These are phyloP conservation scores for Fulica atra DNA, from an alignment of 2,113 vertebrate genomes.

Conservation along the genomic window DNA sequence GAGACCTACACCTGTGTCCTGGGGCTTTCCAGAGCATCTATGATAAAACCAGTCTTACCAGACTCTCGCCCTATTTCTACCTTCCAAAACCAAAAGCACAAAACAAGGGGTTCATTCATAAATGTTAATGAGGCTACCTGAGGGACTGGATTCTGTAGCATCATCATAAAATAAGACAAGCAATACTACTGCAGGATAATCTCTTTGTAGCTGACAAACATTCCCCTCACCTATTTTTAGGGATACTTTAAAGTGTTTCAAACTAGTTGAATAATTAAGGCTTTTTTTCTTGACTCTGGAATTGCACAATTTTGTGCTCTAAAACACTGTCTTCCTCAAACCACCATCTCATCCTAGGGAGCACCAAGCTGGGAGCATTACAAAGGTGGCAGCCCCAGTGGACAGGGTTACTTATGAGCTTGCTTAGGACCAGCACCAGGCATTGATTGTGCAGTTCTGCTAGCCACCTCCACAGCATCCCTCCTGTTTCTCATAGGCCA, in stretches of 20 bases:
- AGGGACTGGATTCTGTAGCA: conserved; percentile 62
- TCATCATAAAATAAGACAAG: conserved; percentile 63
- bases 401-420: neutral
- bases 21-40: neutral
- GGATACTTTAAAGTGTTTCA: conserved; percentile 58
- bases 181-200: conserved; percentile 35
- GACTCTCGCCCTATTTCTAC: conserved; percentile 30
- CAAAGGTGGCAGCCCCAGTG: neutral
- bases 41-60: neutral
- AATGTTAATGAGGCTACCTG: conserved; percentile 61
- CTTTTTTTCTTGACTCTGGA: neutral
- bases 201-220: conserved; percentile 60
- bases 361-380: neutral
- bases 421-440: neutral
- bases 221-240: conserved; percentile 62
- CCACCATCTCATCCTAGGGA: neutral
- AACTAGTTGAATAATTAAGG: conserved; percentile 57
- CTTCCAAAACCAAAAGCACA: conserved; percentile 3
- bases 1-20: neutral
- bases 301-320: neutral
- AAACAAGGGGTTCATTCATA: conserved; percentile 43
- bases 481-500: neutral
- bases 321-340: neutral
- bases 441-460: accelerated
- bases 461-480: neutral